Evolutionary conservation across 2,888 invertebrate species (phyloP), one percentile per base, ranked within the genome.

Genomic region (Neocrepidodera transversa): DNA sequence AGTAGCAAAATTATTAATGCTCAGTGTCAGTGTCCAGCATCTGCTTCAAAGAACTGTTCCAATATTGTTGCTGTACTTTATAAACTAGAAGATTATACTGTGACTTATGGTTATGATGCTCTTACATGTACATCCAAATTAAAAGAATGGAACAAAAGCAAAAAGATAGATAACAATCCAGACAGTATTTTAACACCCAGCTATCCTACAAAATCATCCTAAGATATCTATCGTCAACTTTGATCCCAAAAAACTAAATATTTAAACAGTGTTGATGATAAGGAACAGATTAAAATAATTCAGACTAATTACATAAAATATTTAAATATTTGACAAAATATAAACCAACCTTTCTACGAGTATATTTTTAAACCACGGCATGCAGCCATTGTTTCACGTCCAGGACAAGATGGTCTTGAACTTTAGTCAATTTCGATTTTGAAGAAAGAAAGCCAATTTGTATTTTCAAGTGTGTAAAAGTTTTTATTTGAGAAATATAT

Each of bases 1-100:
- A 30, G n/a, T 30, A 30, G 30, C 30, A 30, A 30, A 30, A 30
- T 30, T 30, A 30, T 30, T 6, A n/a, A 30, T 30, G 30, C 30
- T 30, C 30, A 30, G 30, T 30, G 30, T 30, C 30, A 30, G 30
- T 30, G 30, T 30, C n/a, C 30, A 30, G 30, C 30, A 30, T 30
- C 30, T 30, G 3, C 30, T 30, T 30, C 30, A 30, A 30, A 30
- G 30, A 30, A 30, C n/a, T 30, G 30, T 10, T 30, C 7, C 10
- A 4, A 30, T n/a, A 30, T 30, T 30, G 30, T 30, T 30, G 5
- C 30, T 30, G 3, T 30, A 30, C 30, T 30, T 30, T n/a, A 30
- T 30, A 30, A 30, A 30, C 30, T 30, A 2, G 30, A 30, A n/a
- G 30, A 30, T 30, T 30, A 30, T n/a, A 30, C 30, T 30, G 30